Evolutionary conservation across 2,797 vertebrate species (phyloP).

Genomic region (Pterois miles): DNA sequence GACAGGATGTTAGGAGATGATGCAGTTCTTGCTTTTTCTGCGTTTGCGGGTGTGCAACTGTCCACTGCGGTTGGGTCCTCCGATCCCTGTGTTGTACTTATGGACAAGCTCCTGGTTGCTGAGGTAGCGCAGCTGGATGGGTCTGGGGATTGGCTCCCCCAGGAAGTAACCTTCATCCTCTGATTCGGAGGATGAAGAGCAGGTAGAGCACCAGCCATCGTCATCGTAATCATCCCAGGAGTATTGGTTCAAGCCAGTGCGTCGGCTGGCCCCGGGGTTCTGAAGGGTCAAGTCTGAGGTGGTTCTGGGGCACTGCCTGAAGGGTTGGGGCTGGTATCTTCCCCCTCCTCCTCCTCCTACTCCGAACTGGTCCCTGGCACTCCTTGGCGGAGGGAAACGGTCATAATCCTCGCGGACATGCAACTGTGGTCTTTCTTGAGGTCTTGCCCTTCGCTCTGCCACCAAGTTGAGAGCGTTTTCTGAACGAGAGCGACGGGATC

Average conservation of each 20-base stretch:
- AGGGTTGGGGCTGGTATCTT: slow-evolving; percentile 86
- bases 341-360: slow-evolving; percentile 64
- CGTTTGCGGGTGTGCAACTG: slow-evolving; percentile 94
- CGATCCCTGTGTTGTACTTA: slow-evolving; percentile 87
- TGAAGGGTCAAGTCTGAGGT: slow-evolving; percentile 96
- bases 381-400: slow-evolving; percentile 88
- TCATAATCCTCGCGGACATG: slow-evolving; percentile 92
- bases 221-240: slow-evolving; percentile 88
- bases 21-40: slow-evolving; percentile 99
- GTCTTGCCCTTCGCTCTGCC: slow-evolving; percentile 85
- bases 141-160: slow-evolving; percentile 95
- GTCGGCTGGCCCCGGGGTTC: slow-evolving; percentile 88
- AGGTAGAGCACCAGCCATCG: slow-evolving; percentile 98
- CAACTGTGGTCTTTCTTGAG: slow-evolving; percentile 88
- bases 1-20: slow-evolving; percentile 89
- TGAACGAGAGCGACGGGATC: slow-evolving; percentile 93
- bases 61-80: slow-evolving; percentile 83
- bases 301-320: slow-evolving; percentile 93
- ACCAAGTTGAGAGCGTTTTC: slow-evolving; percentile 96
- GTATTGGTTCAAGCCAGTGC: slow-evolving; percentile 87
- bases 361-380: slow-evolving; percentile 86
- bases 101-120: slow-evolving; percentile 95
- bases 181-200: slow-evolving; percentile 97
- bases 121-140: slow-evolving; percentile 92
- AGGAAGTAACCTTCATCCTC: slow-evolving; percentile 99